Evolutionary conservation across 1,140 invertebrate genomes (phyloP).

Genomic region (Rhopalosiphum maidis): DNA sequence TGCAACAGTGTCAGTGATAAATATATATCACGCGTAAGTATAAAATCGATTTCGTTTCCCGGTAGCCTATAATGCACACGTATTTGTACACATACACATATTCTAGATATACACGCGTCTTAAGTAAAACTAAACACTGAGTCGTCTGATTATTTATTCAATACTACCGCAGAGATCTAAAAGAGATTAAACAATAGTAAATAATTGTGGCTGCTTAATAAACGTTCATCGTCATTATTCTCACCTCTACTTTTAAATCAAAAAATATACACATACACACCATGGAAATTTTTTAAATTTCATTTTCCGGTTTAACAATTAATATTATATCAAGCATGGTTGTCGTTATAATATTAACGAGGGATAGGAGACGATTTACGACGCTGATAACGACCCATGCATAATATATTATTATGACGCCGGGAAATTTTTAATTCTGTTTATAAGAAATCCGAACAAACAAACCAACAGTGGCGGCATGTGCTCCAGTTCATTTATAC

Average conservation of each 20-base stretch:
- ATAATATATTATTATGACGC: neutral
- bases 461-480: neutral
- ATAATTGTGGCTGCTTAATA: neutral
- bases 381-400: neutral
- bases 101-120: neutral
- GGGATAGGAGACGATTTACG: neutral
- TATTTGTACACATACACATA: neutral
- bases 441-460: neutral
- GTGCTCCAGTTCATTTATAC: neutral
- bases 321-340: neutral
- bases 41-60: neutral
- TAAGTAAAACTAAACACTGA: constrained; percentile 11
- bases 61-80: neutral
- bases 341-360: neutral
- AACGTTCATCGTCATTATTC: neutral
- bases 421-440: neutral
- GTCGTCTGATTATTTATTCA: neutral
- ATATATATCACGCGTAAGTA: neutral
- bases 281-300: neutral
- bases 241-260: neutral
- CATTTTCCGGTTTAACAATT: neutral
- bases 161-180: neutral
- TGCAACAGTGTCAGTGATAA: neutral
- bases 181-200: neutral
- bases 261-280: neutral